Evolutionary conservation across 2,797 vertebrate genomes (phyloP), one percentile per base, ranked within the genome.

Genomic region (Coilia nasus): DNA sequence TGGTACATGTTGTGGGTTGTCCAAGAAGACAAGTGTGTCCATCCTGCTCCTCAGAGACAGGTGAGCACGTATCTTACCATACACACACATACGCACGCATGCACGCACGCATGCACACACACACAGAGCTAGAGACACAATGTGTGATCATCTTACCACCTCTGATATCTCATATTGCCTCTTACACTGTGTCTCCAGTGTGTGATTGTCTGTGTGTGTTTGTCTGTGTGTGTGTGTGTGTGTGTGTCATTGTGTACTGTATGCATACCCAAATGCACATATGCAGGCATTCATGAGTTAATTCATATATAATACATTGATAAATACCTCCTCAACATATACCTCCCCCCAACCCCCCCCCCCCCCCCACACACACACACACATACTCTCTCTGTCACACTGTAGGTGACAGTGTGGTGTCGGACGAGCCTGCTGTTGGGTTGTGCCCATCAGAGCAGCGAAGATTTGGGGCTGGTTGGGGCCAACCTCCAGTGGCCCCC

Each of bases 21-120:
- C 93, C 95, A 71, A 89, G 84, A 62, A 91, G 93, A 93, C 89
- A 89, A 0, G 83, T 85, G 75, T 94, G 89, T 88, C 92, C 91
- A 14, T 91, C 93, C 82, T 93, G 91, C 87, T 93, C 92, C 50
- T 94, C 90, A 85, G 92, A 95, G 82, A 87, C 90, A 81, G 94
- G 97, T 97, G 91, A 93, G 28, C 0, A 41, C 4, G 41, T 10
- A 12, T 28, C 23, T 57, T 28, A 82, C 23, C 11, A 59, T 35
- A n/a, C 21, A 15, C 41, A 82, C 44, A 82, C 81, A 82, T 44
- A 81, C 81, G 78, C 75, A 59, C 83, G 35, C 31, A 75, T 47
- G 84, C 31, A 15, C 31, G 60, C 81, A 81, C 81, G n/a, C 81
- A 25, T 15, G 23, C 46, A 85, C 54, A 3, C 21, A 3, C 6